A percentile compares a stretch with the other conserved stretches of the same genome.
These are phyloP conservation scores for Hermaeophaga mercurialis DNA, from an alignment of 2,888 invertebrate species.

Conservation along the genomic window DNA sequence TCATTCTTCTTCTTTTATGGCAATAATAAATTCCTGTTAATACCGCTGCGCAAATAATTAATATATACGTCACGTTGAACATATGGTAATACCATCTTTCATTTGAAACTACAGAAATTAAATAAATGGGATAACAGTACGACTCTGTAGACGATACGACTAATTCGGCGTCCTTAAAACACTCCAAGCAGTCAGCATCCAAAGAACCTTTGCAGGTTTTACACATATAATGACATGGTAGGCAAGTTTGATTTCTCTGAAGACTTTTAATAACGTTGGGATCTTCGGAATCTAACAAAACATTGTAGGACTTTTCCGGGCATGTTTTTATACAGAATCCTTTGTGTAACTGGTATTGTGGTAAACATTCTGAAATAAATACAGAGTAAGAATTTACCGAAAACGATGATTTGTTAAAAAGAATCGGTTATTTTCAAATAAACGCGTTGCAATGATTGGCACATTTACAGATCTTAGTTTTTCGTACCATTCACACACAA, in stretches of 20 bases:
- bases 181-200: constrained; percentile 71
- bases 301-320: constrained; percentile 51
- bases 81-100: constrained; percentile 50
- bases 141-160: constrained; percentile 53
- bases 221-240: constrained; percentile 78
- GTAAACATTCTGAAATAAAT: constrained; percentile 67
- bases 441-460: too few relatives aligned
- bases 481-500: too few relatives aligned
- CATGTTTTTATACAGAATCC: constrained; percentile 67
- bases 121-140: constrained; percentile 52
- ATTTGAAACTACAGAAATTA: constrained; percentile 39
- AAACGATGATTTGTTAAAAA: too few relatives aligned
- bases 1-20: constrained; percentile 29
- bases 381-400: too few relatives aligned
- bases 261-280: constrained; percentile 36
- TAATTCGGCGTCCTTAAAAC: constrained; percentile 69
- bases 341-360: constrained; percentile 65
- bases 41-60: constrained; percentile 39
- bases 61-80: constrained; percentile 43
- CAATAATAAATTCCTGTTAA: constrained; percentile 25
- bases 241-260: constrained; percentile 58
- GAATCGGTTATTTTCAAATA: too few relatives aligned
- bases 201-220: constrained; percentile 70
- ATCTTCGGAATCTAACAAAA: constrained; percentile 39
- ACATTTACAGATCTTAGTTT: too few relatives aligned